phyloP scores from a whole-genome alignment of 2,888 invertebrate species.

The Arrhopalites spinosus region DNA sequence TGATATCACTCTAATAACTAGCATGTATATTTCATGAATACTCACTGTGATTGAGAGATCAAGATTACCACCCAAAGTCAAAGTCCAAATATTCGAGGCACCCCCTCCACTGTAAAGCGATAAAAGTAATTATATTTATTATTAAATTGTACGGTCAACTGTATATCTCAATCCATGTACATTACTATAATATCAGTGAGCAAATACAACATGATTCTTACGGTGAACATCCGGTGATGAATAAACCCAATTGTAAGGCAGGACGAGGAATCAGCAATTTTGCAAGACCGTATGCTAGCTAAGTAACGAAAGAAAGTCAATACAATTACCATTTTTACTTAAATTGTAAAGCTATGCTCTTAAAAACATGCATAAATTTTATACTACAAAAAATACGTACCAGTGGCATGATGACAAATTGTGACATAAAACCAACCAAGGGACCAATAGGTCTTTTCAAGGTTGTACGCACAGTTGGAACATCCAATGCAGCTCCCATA shows the following conservation, averaged over 20 bases:
- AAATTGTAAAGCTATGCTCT: not conserved
- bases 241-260: constrained; percentile 80
- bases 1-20: too few species aligned
- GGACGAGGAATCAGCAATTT: constrained; percentile 59
- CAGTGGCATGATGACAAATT: constrained; percentile 85
- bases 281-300: constrained; percentile 51
- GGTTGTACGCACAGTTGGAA: constrained; percentile 70
- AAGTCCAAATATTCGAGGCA: constrained; percentile 95
- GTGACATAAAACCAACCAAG: constrained; percentile 75
- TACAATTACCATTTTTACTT: not conserved
- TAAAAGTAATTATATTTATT: too few species aligned
- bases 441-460: constrained; percentile 77
- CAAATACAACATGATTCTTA: too few species aligned
- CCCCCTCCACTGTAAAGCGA: constrained; percentile 71
- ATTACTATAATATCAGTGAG: too few species aligned
- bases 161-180: too few species aligned
- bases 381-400: constrained; percentile 62
- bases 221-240: constrained; percentile 87
- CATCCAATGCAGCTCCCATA: constrained; percentile 86
- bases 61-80: constrained; percentile 87
- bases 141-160: too few species aligned
- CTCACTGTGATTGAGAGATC: constrained; percentile 89
- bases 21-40: too few species aligned
- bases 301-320: not conserved
- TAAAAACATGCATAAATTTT: not conserved